Evolutionary conservation across 2,113 vertebrate species (phyloP).

Genomic region (Rhinichthys klamathensis): DNA sequence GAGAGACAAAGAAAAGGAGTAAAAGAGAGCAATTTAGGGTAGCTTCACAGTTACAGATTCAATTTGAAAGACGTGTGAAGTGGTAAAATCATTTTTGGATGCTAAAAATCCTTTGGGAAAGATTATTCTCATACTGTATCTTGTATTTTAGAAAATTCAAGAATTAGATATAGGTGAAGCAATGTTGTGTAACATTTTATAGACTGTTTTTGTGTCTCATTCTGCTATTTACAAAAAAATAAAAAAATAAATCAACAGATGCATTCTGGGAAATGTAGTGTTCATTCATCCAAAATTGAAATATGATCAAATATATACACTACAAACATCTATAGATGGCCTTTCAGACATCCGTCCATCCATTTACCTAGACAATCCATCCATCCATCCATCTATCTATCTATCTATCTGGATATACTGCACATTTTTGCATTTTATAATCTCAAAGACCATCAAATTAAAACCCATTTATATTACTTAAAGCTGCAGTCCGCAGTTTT

Average conservation of each 20-base stretch:
- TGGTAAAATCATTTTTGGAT: not conserved
- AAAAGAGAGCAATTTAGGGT: not conserved
- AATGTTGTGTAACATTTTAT: not conserved
- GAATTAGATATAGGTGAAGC: not conserved
- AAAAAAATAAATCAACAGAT: too few relatives aligned
- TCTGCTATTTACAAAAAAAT: not conserved
- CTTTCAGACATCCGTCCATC: too few relatives aligned
- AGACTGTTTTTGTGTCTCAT: not conserved
- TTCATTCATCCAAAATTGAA: not conserved
- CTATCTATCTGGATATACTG: not conserved
- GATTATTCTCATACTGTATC: not conserved
- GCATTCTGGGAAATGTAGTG: not conserved
- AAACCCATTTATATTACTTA: not conserved
- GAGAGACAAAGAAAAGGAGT: not conserved
- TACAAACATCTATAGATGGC: too few relatives aligned
- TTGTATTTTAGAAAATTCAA: not conserved
- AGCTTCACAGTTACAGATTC: slow-evolving; percentile 5
- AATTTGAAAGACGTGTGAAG: slow-evolving; percentile 6
- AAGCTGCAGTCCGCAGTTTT: too few relatives aligned
- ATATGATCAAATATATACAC: too few relatives aligned
- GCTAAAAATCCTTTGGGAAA: not conserved
- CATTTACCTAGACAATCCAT: too few relatives aligned
- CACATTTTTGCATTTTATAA: slow-evolving; percentile 8
- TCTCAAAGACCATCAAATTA: not conserved
- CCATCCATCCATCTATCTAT: not conserved